Percentiles rank a stretch among this genome's conserved stretches.
Evolutionary conservation across 1,140 invertebrate genomes (phyloP).

Genomic region (Drosophila seguyi): DNA sequence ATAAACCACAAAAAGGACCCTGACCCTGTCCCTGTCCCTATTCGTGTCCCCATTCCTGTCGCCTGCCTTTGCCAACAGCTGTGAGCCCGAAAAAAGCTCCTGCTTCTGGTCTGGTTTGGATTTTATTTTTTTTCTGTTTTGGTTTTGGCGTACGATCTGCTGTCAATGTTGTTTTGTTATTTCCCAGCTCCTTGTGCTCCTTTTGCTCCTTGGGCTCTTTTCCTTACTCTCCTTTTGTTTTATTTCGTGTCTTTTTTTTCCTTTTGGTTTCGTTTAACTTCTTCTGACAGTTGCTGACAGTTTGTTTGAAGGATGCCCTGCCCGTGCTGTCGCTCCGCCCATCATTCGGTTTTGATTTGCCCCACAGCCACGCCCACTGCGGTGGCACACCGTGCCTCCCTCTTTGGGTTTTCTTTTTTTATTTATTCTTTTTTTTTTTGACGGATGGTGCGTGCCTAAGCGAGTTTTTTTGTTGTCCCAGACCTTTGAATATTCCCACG

Average conservation of each 20-base stretch:
- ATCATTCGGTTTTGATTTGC: slow-evolving; percentile 56
- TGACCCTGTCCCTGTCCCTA: slow-evolving; percentile 1
- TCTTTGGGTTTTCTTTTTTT: not conserved
- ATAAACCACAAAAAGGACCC: slow-evolving; percentile 54
- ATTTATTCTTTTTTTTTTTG: slow-evolving; percentile 19
- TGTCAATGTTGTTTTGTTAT: slow-evolving; percentile 43
- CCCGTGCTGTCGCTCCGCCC: slow-evolving; percentile 27
- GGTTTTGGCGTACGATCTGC: slow-evolving; percentile 33
- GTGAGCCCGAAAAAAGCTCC: slow-evolving; percentile 32
- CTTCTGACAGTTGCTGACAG: slow-evolving; percentile 81
- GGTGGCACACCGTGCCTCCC: not conserved
- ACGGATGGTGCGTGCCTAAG: slow-evolving; percentile 55
- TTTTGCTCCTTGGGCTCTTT: slow-evolving; percentile 3
- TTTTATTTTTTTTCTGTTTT: slow-evolving; percentile 2
- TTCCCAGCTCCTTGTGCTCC: slow-evolving; percentile 2
- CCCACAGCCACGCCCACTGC: slow-evolving; percentile 12
- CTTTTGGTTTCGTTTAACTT: slow-evolving; percentile 63
- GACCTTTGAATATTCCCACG: slow-evolving; percentile 49
- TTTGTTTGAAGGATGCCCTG: slow-evolving; percentile 77
- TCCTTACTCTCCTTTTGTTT: slow-evolving; percentile 43
- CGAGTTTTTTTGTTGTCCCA: slow-evolving; percentile 30
- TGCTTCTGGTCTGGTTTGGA: not conserved
- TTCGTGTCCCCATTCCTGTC: too few relatives aligned
- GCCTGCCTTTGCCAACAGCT: slow-evolving; percentile 26
- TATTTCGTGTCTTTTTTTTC: slow-evolving; percentile 25